A percentile compares a stretch with the other conserved stretches of the same genome.
These are phyloP conservation scores for Danio jaintianensis DNA, from an alignment of 2,797 vertebrate species.

Conservation along the genomic window DNA sequence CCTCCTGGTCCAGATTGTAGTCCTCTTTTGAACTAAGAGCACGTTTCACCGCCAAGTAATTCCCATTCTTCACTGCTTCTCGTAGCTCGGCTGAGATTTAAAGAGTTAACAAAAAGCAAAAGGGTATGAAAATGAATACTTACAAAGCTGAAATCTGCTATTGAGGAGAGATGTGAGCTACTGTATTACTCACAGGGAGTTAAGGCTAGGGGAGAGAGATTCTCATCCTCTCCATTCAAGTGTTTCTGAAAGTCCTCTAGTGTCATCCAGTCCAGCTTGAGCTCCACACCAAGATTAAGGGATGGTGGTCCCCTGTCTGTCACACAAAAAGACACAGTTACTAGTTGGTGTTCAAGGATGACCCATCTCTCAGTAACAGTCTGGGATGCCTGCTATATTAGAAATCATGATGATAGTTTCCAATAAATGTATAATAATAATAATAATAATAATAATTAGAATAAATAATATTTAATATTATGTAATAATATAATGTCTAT, in stretches of 20 bases:
- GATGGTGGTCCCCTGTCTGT: slow-evolving; percentile 83
- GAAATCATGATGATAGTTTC: background rate
- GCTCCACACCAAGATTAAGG: slow-evolving; percentile 91
- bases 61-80: slow-evolving; percentile 95
- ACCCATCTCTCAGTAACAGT: no score
- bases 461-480: no score
- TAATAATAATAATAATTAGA: no score
- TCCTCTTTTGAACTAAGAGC: slow-evolving; percentile 93
- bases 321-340: slow-evolving; percentile 34
- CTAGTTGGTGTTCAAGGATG: background rate
- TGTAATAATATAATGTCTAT: background rate
- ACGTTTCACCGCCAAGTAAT: slow-evolving; percentile 93
- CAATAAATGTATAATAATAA: background rate
- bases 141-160: no score
- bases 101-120: background rate
- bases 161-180: background rate
- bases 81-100: slow-evolving; percentile 83
- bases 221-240: slow-evolving; percentile 91
- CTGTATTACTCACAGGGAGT: slow-evolving; percentile 86
- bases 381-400: background rate
- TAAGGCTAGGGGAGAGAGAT: slow-evolving; percentile 77
- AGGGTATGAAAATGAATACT: background rate
- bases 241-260: slow-evolving; percentile 97
- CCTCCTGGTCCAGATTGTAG: slow-evolving; percentile 97
- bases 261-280: slow-evolving; percentile 96